Base-by-base conservation (phyloP, 2,888 invertebrate species). In the Polyommatus icarus region DNA sequence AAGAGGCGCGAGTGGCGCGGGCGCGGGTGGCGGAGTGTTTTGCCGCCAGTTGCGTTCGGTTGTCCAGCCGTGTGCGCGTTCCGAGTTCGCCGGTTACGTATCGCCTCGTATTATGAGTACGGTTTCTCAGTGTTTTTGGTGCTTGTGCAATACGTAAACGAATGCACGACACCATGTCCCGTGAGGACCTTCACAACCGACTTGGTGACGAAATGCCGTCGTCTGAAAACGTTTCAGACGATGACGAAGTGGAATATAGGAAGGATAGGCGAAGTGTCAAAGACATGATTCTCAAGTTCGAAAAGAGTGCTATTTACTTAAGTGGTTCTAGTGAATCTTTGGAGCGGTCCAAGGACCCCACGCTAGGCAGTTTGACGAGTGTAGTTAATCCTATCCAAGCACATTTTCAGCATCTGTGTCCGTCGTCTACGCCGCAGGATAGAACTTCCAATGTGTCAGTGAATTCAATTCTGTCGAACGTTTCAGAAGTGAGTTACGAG, bases 371-470 rank as follows among this genome's bases (percentile, higher is more conserved):
- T 85, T 88, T 93, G 80, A 88, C 90, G 76, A 91, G 90, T 89
- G 87, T 92, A 81, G 88, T 90, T 81, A 93, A 90, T 84, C 92
- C 93, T 18, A 83, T 93, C 79, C 91, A 91, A 80, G 83, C 85
- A 12, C 90, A 93, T 85, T 91, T 90, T 80, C 90, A 91, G 81
- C 90, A 90, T 83, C 85, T 92, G 80, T 87, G 82, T 77, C 92
- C 93, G 84, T 89, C 88, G 83, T 86, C 86, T 76, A 89, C 84
- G 85, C 87, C 90, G 81, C 91, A 90, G 85, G 91, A 93, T 81
- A 89, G 93, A 81, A 90, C 92, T 85, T 94, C 94, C 20, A 92
- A 91, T 81, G 88, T 93, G 79, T 94, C 94, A 81, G 93, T 94
- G 83, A 94, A 94, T 87, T 94, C 94, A 2, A 90, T 93, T 83